Evolutionary conservation across 2,888 invertebrate species (phyloP).

Genomic region (Lottia gigantea): DNA sequence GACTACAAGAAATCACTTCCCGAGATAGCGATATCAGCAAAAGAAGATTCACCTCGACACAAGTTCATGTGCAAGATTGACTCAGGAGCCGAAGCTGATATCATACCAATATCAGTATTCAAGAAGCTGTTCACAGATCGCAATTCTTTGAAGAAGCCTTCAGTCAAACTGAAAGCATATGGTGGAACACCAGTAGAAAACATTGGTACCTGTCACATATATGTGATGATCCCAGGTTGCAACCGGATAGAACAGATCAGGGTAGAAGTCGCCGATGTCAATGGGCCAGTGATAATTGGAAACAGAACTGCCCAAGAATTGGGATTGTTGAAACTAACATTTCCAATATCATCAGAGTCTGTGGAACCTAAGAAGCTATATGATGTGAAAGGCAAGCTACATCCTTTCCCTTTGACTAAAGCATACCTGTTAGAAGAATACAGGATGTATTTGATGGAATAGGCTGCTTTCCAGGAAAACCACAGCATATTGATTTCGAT

Average conservation of each 20-base stretch:
- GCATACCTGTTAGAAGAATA: conserved; percentile 9
- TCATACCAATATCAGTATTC: too few species aligned
- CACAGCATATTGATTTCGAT: conserved; percentile 3
- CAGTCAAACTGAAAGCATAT: conserved; percentile 14
- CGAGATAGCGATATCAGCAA: too few species aligned
- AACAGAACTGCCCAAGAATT: conserved; percentile 10
- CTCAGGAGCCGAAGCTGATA: too few species aligned
- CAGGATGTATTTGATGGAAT: conserved; percentile 19
- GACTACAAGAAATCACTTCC: too few species aligned
- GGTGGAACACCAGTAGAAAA: conserved; percentile 3
- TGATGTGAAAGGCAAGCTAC: not conserved
- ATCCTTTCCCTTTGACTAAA: conserved; percentile 4
- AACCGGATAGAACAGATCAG: not conserved
- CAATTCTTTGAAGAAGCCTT: not conserved
- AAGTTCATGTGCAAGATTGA: too few species aligned
- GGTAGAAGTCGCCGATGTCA: conserved; percentile 16
- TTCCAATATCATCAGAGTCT: not conserved
- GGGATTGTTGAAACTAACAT: conserved; percentile 5
- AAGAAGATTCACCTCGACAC: too few species aligned
- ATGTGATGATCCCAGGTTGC: not conserved
- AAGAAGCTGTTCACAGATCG: too few species aligned
- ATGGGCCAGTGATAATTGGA: conserved; percentile 13
- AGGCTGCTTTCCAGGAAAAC: conserved; percentile 17
- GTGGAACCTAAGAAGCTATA: not conserved
- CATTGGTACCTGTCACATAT: conserved; percentile 5